Evolutionary conservation across 1,140 invertebrate species (phyloP), one percentile per base, ranked within the genome.

Genomic region (Oryzaephilus surinamensis): DNA sequence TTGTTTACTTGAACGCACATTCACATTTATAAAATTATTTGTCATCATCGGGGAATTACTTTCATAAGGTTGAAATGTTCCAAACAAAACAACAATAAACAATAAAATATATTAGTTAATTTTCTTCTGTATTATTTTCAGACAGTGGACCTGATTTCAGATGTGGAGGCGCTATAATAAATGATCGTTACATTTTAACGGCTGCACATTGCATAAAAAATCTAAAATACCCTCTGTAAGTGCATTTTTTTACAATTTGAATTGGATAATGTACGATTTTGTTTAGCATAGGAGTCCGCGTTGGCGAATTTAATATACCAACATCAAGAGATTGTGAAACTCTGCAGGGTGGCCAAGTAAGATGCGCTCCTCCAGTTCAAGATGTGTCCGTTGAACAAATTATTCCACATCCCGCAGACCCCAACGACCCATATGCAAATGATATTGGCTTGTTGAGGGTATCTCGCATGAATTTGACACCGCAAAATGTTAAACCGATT

Each of bases 131-230:
- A n/a, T n/a, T n/a, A n/a, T n/a, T n/a, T n/a, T n/a, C 8, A 1
- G 8, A 24, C 11, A 24, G 11, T 24, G 11, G 8, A 24, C 8
- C 10, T 4, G 23, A 69, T 46, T 73, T 74, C 38, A 64, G 66
- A 37, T 84, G 80, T 48, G 79, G 75, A 1, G 80, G 78, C 2
- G 63, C 77, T 0, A 49, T 82, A 2, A 80, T 84, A 37, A 74
- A 67, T 28, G 58, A 71, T 23, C 62, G 73, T 47, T 79, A 81
- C 47, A 67, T 83, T 19, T 55, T 83, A 10, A 84, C 79, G 1
- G 79, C 79, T 1, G 80, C 78, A 1, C 80, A 82, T 47, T 82
- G 78, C 35, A 66, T 82, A 6, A 67, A 65, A 2, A 53, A 59
- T 6, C 47, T 76, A 15, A 50, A 61, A 38, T 38, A 61, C 31